A percentile compares a stretch with the other conserved stretches of the same genome.
These are phyloP conservation scores for Drepanosiphum platanoidis DNA, from an alignment of 2,888 invertebrate genomes.

Conservation along the genomic window DNA sequence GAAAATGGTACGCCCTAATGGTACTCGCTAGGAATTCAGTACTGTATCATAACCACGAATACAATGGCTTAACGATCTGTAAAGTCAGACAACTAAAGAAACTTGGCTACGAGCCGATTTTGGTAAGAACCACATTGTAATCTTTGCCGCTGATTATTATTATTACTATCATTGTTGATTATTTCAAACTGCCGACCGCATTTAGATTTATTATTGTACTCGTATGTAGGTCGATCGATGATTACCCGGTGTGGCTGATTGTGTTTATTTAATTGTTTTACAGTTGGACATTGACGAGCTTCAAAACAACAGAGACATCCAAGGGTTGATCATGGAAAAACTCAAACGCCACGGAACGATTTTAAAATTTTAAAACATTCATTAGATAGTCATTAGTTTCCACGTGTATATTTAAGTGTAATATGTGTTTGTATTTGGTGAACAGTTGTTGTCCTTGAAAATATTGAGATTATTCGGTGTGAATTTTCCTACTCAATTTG, in stretches of 20 bases:
- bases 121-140: constrained; percentile 5
- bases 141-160: neutral
- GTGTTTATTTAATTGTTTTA: neutral
- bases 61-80: constrained; percentile 38
- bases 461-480: neutral
- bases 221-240: neutral
- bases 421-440: neutral
- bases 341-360: neutral
- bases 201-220: neutral
- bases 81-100: constrained; percentile 53
- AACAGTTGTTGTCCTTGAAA: neutral
- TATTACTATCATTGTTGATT: neutral
- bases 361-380: neutral
- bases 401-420: neutral
- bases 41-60: constrained; percentile 3
- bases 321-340: neutral
- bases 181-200: neutral
- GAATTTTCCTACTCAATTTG: neutral
- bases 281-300: constrained; percentile 5
- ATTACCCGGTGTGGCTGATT: neutral
- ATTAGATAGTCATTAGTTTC: neutral
- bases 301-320: neutral
- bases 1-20: constrained; percentile 58
- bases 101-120: constrained; percentile 55
- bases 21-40: constrained; percentile 42